These are phyloP conservation scores for Hybognathus amarus DNA, from an alignment of 2,797 vertebrate species.

Conservation along the genomic window DNA sequence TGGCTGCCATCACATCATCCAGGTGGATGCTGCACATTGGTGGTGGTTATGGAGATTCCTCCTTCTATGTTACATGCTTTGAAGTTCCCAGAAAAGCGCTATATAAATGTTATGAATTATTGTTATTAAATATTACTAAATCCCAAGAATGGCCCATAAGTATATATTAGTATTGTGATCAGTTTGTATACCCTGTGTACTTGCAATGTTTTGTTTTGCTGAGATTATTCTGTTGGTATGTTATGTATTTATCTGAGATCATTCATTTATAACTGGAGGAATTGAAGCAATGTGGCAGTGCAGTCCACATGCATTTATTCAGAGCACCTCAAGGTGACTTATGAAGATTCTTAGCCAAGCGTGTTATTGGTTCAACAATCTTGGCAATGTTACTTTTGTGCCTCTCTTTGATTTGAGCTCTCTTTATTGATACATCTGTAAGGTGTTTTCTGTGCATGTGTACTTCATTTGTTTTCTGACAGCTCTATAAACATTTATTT, in stretches of 20 bases:
- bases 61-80: no score
- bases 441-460: neutral
- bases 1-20: no score
- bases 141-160: no score
- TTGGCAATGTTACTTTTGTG: constrained; percentile 17
- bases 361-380: constrained; percentile 34
- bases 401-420: constrained; percentile 9
- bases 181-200: no score
- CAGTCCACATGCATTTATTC: constrained; percentile 17
- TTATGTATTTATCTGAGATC: neutral
- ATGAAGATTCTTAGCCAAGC: constrained; percentile 18
- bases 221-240: neutral
- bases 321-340: constrained; percentile 28
- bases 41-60: no score
- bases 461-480: constrained; percentile 12
- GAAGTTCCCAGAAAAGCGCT: no score
- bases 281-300: constrained; percentile 13
- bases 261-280: neutral
- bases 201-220: neutral
- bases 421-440: constrained; percentile 9
- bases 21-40: no score
- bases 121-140: no score
- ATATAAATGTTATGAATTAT: no score
- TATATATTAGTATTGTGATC: no score
- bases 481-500: neutral